These are phyloP conservation scores for Oncorhynchus nerka DNA, from an alignment of 2,113 vertebrate genomes.

Conservation along the genomic window DNA sequence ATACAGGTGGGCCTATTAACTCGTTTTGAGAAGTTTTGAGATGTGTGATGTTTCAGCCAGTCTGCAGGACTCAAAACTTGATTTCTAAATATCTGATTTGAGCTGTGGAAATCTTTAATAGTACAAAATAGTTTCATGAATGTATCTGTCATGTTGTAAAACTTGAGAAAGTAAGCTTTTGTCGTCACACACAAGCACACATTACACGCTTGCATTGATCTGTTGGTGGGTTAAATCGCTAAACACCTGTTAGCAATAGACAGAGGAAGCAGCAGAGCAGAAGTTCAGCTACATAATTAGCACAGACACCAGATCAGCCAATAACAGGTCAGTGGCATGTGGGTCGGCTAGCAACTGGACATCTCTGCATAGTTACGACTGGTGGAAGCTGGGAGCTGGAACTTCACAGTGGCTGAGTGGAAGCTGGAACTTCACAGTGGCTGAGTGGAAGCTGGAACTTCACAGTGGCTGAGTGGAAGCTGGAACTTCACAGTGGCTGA, in stretches of 20 bases:
- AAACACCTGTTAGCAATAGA: background rate
- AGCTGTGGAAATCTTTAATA: too few relatives aligned
- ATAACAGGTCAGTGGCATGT: too few relatives aligned
- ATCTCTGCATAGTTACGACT: background rate
- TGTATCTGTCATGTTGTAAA: too few relatives aligned
- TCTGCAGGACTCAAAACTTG: too few relatives aligned
- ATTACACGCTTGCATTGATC: background rate
- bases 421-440: background rate
- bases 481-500: background rate
- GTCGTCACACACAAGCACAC: constrained; percentile 41
- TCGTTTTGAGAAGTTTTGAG: too few relatives aligned
- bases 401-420: background rate
- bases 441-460: background rate
- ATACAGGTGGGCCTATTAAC: too few relatives aligned
- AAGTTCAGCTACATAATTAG: too few relatives aligned
- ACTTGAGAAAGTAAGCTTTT: too few relatives aligned
- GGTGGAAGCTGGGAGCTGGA: background rate
- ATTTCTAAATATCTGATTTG: too few relatives aligned
- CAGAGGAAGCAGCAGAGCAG: background rate
- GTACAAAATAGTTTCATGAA: too few relatives aligned
- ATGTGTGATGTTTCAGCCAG: too few relatives aligned
- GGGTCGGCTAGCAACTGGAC: background rate
- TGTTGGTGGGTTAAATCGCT: background rate
- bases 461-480: background rate
- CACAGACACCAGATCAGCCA: too few relatives aligned